Conservation (phyloP, 2,797 vertebrate genomes). For the Muscicapa striata region DNA sequence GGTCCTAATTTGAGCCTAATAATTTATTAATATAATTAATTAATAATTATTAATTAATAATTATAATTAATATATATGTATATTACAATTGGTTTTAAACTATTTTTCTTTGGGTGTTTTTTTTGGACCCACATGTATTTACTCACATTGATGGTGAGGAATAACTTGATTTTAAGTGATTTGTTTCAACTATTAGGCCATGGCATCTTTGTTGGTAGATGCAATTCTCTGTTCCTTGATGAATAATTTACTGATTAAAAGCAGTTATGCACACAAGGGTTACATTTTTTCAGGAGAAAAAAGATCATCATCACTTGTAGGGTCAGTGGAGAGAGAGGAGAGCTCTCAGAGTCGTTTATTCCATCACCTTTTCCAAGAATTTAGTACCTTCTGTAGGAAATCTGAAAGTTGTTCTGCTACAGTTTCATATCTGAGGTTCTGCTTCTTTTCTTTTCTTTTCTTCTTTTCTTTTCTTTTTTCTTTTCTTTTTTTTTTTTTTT, state of each 20-base stretch:
- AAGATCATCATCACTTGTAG: not conserved
- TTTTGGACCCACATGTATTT: not conserved
- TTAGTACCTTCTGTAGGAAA: not conserved
- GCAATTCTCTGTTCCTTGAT: not conserved
- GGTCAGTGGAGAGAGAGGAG: not conserved
- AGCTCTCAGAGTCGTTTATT: not conserved
- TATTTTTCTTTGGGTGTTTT: not conserved
- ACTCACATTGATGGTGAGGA: not conserved
- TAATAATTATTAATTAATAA: too few species aligned
- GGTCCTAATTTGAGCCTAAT: not conserved
- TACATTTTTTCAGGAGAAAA: not conserved
- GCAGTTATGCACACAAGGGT: not conserved
- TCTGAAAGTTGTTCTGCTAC: rapidly evolving
- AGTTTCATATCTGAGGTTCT: not conserved
- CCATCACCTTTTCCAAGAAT: not conserved
- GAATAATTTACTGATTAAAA: not conserved
- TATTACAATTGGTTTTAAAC: not conserved
- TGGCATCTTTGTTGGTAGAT: not conserved
- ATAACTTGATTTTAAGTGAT: not conserved
- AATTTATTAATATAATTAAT: not conserved
- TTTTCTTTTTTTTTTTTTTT: not conserved
- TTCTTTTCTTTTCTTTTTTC: too few species aligned
- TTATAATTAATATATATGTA: too few species aligned
- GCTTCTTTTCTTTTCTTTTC: too few species aligned
- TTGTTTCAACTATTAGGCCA: not conserved